A percentile compares a stretch with the other conserved stretches of the same genome.
Evolutionary conservation across 2,797 vertebrate genomes (phyloP).

Genomic region (Erpetoichthys calabaricus): DNA sequence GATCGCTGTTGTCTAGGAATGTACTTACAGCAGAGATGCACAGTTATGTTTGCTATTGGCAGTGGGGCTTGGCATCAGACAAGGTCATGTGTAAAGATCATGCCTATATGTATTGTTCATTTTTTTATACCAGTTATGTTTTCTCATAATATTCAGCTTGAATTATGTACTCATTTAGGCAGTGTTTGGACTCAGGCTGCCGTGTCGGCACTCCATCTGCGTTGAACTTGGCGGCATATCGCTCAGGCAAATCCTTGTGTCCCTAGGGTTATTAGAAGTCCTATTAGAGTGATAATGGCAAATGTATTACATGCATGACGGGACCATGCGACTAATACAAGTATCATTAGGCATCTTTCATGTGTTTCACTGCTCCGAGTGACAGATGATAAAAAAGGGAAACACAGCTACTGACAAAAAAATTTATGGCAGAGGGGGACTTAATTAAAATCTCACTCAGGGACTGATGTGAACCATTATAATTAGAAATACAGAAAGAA

Average conservation of each 20-base stretch:
- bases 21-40: too few species aligned
- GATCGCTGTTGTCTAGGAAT: too few species aligned
- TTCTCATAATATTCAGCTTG: too few species aligned
- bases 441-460: conserved; percentile 33
- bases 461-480: conserved; percentile 14
- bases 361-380: conserved; percentile 18
- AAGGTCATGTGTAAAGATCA: too few species aligned
- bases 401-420: neutral
- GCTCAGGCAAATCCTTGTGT: neutral
- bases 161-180: too few species aligned
- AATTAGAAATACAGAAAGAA: neutral
- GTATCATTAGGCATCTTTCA: conserved; percentile 31
- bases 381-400: conserved; percentile 27
- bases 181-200: too few species aligned
- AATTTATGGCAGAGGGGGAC: conserved; percentile 23
- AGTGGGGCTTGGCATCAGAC: too few species aligned
- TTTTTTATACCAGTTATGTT: too few species aligned
- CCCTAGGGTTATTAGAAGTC: conserved; percentile 28
- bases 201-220: too few species aligned
- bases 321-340: conserved; percentile 30
- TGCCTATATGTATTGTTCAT: too few species aligned
- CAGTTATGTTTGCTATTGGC: too few species aligned
- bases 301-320: conserved; percentile 28
- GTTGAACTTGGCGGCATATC: too few species aligned
- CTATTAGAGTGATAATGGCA: conserved; percentile 18